These are phyloP conservation scores for Malurus alboscapulatus DNA, from an alignment of 2,113 vertebrate genomes.

Conservation along the genomic window DNA sequence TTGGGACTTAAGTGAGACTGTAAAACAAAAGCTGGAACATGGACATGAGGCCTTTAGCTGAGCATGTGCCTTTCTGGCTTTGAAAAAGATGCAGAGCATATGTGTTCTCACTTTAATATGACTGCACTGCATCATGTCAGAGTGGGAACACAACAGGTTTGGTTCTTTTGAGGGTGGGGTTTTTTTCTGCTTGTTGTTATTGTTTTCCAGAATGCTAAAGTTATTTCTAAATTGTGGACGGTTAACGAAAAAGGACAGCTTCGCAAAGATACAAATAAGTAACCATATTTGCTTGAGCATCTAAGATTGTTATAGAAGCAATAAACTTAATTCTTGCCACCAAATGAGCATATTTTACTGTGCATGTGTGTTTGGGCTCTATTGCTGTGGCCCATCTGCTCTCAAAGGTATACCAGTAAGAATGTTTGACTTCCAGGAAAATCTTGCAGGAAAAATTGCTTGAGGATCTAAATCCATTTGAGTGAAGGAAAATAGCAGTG, in stretches of 20 bases:
- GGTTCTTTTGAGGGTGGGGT: not conserved
- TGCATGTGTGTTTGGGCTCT: not conserved
- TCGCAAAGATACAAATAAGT: not conserved
- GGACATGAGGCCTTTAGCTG: not conserved
- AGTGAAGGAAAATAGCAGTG: not conserved
- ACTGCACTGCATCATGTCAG: not conserved
- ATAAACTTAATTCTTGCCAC: not conserved
- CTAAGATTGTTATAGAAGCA: not conserved
- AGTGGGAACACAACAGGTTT: not conserved
- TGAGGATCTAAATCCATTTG: not conserved
- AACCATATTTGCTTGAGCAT: not conserved
- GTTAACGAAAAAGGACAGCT: not conserved
- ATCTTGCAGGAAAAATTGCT: not conserved
- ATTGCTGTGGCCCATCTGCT: conserved; percentile 5
- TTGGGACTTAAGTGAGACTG: not conserved
- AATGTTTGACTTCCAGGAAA: not conserved
- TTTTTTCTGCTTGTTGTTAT: not conserved
- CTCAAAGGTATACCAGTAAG: not conserved
- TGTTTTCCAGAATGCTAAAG: not conserved
- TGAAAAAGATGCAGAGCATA: not conserved
- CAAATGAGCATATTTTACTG: not conserved
- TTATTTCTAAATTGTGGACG: not conserved
- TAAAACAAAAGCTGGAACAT: not conserved
- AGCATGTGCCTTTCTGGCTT: not conserved
- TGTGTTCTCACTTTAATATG: not conserved